These are phyloP conservation scores for Acrocephalus scirpaceus DNA, from an alignment of 2,797 vertebrate species.

Conservation along the genomic window DNA sequence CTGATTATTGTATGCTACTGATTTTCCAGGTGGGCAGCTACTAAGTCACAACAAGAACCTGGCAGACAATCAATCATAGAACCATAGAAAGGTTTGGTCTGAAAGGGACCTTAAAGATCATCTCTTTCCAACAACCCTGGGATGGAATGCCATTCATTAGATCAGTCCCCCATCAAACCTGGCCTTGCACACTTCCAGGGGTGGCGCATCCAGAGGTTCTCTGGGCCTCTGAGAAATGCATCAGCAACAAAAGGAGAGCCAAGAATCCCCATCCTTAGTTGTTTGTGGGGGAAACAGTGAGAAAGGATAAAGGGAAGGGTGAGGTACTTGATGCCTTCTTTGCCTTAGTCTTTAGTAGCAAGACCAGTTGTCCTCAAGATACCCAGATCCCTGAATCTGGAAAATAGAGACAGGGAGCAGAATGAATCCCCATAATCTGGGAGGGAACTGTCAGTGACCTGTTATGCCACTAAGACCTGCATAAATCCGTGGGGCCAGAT, in stretches of 20 bases:
- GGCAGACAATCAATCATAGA: background rate
- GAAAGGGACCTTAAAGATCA: background rate
- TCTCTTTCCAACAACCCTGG: background rate
- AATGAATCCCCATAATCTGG: background rate
- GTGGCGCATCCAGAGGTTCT: background rate
- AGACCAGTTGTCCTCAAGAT: background rate
- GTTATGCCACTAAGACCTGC: background rate
- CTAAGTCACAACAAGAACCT: background rate
- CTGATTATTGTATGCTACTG: background rate
- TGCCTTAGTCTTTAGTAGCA: background rate
- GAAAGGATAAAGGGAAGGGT: background rate
- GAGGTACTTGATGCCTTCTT: background rate
- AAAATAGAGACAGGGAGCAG: background rate
- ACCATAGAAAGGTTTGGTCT: background rate
- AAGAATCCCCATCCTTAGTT: background rate
- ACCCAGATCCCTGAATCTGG: background rate
- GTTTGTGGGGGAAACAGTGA: background rate
- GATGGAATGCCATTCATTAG: background rate
- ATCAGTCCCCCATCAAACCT: background rate
- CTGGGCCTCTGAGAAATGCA: background rate
- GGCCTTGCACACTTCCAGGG: background rate
- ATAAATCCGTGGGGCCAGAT: too few relatives aligned
- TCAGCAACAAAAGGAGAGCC: background rate
- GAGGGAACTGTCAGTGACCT: background rate
- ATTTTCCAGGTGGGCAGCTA: background rate